Percentiles rank a stretch among this genome's conserved stretches.
Evolutionary conservation across 2,113 vertebrate species (phyloP).

Genomic region (Sorex araneus): DNA sequence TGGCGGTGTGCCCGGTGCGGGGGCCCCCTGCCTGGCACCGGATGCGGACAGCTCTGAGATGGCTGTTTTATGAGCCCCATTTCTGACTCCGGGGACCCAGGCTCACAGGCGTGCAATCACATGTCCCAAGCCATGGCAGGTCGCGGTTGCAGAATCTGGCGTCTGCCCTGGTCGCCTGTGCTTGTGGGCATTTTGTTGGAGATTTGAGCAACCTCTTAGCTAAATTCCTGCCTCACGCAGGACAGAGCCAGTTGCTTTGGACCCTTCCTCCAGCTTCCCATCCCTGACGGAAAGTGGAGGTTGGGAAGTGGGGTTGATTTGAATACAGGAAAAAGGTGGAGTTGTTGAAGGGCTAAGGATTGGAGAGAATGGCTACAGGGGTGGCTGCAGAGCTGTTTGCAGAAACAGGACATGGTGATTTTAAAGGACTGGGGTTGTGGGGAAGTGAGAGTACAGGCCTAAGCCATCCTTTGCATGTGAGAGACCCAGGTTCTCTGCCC

Average conservation of each 20-base stretch:
- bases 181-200: constrained; percentile 2
- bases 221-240: not conserved
- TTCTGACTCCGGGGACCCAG: constrained; percentile 20
- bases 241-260: not conserved
- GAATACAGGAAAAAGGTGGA: not conserved
- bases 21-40: not conserved
- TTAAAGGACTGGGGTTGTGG: not conserved
- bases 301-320: constrained; percentile 5
- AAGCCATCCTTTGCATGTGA: no score
- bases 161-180: not conserved
- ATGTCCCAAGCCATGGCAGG: not conserved
- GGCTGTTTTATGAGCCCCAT: constrained; percentile 18
- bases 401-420: constrained; percentile 32
- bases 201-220: not conserved
- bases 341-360: not conserved
- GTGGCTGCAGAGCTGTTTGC: not conserved
- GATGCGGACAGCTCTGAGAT: not conserved
- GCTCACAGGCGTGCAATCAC: not conserved
- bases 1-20: not conserved
- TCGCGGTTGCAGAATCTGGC: constrained; percentile 8
- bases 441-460: no score
- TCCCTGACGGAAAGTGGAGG: not conserved
- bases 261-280: constrained; percentile 23
- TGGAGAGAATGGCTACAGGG: not conserved
- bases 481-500: no score